phyloP scores from a whole-genome alignment of 1,140 invertebrate genomes.

The silkworm (Bombyx mori) region DNA sequence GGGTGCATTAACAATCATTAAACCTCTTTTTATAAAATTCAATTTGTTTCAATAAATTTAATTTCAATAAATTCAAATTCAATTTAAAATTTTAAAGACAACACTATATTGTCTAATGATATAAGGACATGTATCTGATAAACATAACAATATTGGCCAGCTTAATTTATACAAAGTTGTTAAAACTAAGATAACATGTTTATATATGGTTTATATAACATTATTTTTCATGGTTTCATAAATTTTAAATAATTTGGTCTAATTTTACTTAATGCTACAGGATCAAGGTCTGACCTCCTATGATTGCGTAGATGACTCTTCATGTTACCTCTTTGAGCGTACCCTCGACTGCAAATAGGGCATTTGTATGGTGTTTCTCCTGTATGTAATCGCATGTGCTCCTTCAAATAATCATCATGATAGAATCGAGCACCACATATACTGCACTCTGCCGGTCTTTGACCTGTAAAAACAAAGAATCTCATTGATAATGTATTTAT shows the following conservation, averaged over 20 bases:
- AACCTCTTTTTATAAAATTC: no score
- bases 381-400: constrained; percentile 80
- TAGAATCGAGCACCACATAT: constrained; percentile 58
- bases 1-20: no score
- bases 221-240: constrained; percentile 28
- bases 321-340: constrained; percentile 73
- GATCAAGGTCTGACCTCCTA: constrained; percentile 53
- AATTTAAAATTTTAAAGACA: no score
- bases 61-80: no score
- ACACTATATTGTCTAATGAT: no score
- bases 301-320: constrained; percentile 69
- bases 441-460: constrained; percentile 53
- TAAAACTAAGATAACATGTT: no score
- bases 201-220: no score
- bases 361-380: constrained; percentile 84
- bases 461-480: constrained; percentile 32
- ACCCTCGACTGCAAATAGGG: constrained; percentile 77
- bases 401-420: constrained; percentile 70
- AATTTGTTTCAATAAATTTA: no score
- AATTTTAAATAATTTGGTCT: constrained; percentile 61
- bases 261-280: constrained; percentile 44
- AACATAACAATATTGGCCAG: no score
- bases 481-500: no score
- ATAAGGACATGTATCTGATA: no score
- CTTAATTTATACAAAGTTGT: no score